Conservation (phyloP, 2,888 invertebrate genomes). For the Synanthedon formicaeformis region DNA sequence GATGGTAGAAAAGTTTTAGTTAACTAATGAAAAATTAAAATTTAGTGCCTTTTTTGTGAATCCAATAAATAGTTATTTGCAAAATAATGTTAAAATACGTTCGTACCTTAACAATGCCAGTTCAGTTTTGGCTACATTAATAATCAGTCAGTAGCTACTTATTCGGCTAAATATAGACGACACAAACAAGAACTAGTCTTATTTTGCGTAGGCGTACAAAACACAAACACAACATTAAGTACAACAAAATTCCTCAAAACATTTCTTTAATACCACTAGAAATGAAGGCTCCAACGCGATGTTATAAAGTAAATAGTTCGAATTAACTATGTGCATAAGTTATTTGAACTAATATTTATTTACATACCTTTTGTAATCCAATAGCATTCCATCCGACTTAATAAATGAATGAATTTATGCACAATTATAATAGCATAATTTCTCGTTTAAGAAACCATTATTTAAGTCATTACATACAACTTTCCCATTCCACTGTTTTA, state of each 20-base stretch:
- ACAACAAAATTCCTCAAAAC: too few relatives aligned
- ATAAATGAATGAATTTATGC: slow-evolving; percentile 11
- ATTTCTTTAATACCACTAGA: too few relatives aligned
- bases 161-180: slow-evolving; percentile 13
- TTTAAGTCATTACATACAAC: too few relatives aligned
- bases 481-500: too few relatives aligned
- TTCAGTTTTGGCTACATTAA: slow-evolving; percentile 2
- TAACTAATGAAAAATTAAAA: too few relatives aligned
- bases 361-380: slow-evolving; percentile 40
- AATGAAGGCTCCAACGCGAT: background rate
- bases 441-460: too few relatives aligned
- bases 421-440: too few relatives aligned
- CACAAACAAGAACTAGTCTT: slow-evolving; percentile 6
- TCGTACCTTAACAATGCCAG: background rate
- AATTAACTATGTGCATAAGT: background rate
- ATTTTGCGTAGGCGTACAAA: slow-evolving; percentile 20
- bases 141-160: background rate
- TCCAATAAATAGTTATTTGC: too few relatives aligned
- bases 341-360: slow-evolving; percentile 2
- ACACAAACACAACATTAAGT: slow-evolving; percentile 1
- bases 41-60: too few relatives aligned
- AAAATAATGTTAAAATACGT: too few relatives aligned
- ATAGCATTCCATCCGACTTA: slow-evolving; percentile 46
- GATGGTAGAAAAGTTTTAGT: too few relatives aligned
- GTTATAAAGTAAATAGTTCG: background rate